Percentiles rank a stretch among this genome's conserved stretches.
Conservation (phyloP, 23 tunicate species). For the Halocynthia aurantium region DNA sequence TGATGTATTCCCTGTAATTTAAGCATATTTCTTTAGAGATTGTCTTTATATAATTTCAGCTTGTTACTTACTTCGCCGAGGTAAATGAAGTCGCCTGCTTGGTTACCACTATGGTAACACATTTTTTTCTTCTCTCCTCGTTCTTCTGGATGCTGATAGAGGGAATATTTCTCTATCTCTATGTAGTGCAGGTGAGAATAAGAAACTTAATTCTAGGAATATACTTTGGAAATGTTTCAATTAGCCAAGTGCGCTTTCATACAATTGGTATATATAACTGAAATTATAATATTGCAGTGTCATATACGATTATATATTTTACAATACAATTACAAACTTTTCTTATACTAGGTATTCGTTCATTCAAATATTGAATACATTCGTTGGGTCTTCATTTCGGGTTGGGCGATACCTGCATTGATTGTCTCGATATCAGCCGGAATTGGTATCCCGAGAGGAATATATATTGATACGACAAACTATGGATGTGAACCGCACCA, state of each 20-base stretch:
- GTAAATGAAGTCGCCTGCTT: slow-evolving; percentile 35
- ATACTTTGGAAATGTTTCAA: neutral
- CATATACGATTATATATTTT: too few species aligned
- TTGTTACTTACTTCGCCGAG: slow-evolving; percentile 59
- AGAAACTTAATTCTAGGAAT: neutral
- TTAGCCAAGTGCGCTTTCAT: too few species aligned
- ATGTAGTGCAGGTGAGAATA: slow-evolving; percentile 71
- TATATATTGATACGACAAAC: slow-evolving; percentile 27
- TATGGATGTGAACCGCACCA: too few species aligned
- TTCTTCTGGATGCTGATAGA: slow-evolving; percentile 92
- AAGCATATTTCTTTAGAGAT: neutral
- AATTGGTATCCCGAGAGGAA: slow-evolving; percentile 49
- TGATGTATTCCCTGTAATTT: neutral
- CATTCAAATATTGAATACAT: slow-evolving; percentile 46
- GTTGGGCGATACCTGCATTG: slow-evolving; percentile 57
- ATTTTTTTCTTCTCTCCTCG: slow-evolving; percentile 74
- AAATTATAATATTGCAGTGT: too few species aligned
- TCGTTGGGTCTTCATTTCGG: slow-evolving; percentile 59
- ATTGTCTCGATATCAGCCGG: slow-evolving; percentile 63
- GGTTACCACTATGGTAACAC: slow-evolving; percentile 40
- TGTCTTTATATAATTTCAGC: slow-evolving; percentile 32
- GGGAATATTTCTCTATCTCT: slow-evolving; percentile 83
- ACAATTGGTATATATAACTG: too few species aligned
- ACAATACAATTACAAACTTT: neutral
- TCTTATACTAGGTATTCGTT: slow-evolving; percentile 54